Conservation (phyloP, 2,888 invertebrate genomes). For the Drosophila quinaria region DNA sequence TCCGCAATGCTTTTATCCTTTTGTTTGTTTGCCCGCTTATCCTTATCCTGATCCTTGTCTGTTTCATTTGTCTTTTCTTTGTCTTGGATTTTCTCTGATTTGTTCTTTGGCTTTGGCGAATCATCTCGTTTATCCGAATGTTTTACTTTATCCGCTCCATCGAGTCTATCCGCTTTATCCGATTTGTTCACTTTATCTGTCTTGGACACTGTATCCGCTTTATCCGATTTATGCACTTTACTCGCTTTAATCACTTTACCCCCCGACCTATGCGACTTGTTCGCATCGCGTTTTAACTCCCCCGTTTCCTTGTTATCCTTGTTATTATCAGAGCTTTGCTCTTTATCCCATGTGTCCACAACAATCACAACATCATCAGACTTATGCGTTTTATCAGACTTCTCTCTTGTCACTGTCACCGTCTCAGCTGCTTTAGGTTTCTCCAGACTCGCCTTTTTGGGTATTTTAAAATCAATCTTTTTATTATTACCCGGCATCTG, state of each 20-base stretch:
- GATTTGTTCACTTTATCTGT: not conserved
- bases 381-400: constrained; percentile 22
- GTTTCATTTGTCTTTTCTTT: not conserved
- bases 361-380: not conserved
- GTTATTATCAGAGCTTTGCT: not conserved
- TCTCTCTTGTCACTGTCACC: constrained; percentile 2
- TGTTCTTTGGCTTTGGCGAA: not conserved
- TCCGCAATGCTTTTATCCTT: constrained; percentile 1
- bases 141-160: not conserved
- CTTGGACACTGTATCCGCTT: not conserved
- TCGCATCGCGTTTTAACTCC: not conserved
- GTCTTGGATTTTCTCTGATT: not conserved
- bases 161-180: not conserved
- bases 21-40: constrained; percentile 4
- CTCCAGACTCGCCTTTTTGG: constrained; percentile 50
- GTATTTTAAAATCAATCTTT: constrained; percentile 82
- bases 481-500: constrained; percentile 39
- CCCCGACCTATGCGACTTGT: constrained; percentile 3
- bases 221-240: constrained; percentile 11
- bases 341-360: not conserved
- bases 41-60: constrained; percentile 6
- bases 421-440: constrained; percentile 3
- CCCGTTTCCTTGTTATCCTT: not conserved
- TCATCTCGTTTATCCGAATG: not conserved
- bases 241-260: constrained; percentile 3